Evolutionary conservation across 2,797 vertebrate species (phyloP), one percentile per base, ranked within the genome.

Genomic region (Lagorchestes hirsutus): DNA sequence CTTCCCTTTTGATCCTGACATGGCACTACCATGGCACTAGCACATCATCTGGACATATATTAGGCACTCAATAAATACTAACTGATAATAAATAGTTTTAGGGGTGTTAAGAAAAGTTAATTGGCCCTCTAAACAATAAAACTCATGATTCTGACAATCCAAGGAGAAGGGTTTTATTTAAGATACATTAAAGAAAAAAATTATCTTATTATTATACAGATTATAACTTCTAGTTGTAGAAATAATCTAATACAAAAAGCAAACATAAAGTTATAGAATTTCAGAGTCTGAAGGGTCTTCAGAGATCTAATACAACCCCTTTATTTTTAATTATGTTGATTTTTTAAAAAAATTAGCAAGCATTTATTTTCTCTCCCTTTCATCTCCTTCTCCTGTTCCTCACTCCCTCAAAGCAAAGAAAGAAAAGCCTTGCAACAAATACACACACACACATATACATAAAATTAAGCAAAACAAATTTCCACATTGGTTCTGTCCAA

Each of bases 101-200:
- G 92, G 55, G 10, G n/a, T 82, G 93, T 28, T 57, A 90, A 93
- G 0, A 6, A 93, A 93, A 95, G 92, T 55, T 59, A 95, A 95
- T 52, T 31, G 40, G 91, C 8, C 55, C 59, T 93, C 50, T 55
- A 31, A 56, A 92, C 93, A 92, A 92, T 34, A 27, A 34, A 93
- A 46, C 50, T 46, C 55, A 90, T 18, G 0, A 92, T 55, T 31
- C 94, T 91, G 92, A 90, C 31, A n/a, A 90, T 28, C 22, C 90
- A 92, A 91, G 46, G 55, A 82, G 55, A 95, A 91, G 1, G 56
- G 54, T 57, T 55, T 67, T 94, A 90, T 90, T 91, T 91, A 82
- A 87, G 93, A 91, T 90, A 96, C 0, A 14, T 27, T 67, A 94
- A 46, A 8, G 55, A 82, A 90, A 90, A 95, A 94, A 95, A n/a